Evolutionary conservation across 1,140 invertebrate species (phyloP).

Genomic region (Lamellibrachia luymesi): DNA sequence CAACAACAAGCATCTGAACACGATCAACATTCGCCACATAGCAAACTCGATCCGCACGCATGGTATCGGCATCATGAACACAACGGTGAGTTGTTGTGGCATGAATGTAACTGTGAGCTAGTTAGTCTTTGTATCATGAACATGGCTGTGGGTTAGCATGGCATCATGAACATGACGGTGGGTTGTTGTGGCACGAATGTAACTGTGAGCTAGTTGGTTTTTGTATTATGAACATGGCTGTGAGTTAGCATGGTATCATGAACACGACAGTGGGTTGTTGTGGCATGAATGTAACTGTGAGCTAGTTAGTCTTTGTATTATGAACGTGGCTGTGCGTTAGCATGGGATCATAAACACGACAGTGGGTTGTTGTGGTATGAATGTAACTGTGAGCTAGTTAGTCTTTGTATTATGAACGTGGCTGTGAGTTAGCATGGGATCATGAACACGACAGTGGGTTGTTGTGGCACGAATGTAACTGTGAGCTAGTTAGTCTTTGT

Average conservation of each 20-base stretch:
- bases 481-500: too few relatives aligned
- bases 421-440: too few relatives aligned
- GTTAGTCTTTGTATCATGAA: background rate
- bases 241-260: constrained; percentile 74
- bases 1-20: constrained; percentile 92
- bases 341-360: too few relatives aligned
- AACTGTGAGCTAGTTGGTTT: background rate
- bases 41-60: constrained; percentile 97
- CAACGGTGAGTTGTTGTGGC: constrained; percentile 67
- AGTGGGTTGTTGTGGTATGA: too few relatives aligned
- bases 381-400: too few relatives aligned
- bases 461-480: too few relatives aligned
- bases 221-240: background rate
- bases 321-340: too few relatives aligned
- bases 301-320: too few relatives aligned
- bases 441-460: too few relatives aligned
- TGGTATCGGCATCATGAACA: constrained; percentile 93
- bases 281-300: too few relatives aligned
- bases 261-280: too few relatives aligned
- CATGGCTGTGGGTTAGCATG: background rate
- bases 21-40: constrained; percentile 91
- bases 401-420: too few relatives aligned
- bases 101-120: background rate
- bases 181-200: background rate
- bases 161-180: background rate